A percentile compares a stretch with the other conserved stretches of the same genome.
These are phyloP conservation scores for Exocentrus adspersus DNA, from an alignment of 2,888 invertebrate species.

Conservation along the genomic window DNA sequence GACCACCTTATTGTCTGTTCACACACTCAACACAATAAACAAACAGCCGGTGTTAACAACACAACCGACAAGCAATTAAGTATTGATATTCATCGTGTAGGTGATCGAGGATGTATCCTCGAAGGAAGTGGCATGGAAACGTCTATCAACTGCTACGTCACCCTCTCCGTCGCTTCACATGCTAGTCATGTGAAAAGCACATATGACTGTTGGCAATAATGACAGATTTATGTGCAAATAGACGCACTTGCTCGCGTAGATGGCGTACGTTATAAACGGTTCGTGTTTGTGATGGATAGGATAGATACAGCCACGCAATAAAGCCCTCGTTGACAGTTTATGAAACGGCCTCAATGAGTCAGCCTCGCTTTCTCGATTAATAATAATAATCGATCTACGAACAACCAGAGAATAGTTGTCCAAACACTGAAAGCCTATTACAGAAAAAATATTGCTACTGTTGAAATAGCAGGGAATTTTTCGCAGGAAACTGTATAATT, in stretches of 20 bases:
- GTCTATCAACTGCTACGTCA: conserved; percentile 44
- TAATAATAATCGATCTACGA: too few species aligned
- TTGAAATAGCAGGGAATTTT: too few species aligned
- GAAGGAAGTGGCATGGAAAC: conserved; percentile 28
- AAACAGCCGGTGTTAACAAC: conserved; percentile 7
- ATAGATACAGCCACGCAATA: conserved; percentile 49
- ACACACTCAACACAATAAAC: neutral
- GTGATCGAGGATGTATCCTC: conserved; percentile 32
- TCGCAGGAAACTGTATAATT: too few species aligned
- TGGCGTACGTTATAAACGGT: conserved; percentile 22
- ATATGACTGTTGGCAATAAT: conserved; percentile 32
- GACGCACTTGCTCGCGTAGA: conserved; percentile 35
- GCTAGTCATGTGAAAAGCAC: conserved; percentile 32
- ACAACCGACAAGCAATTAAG: conserved; percentile 4
- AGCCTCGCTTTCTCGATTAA: conserved; percentile 44
- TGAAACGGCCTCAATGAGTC: conserved; percentile 50
- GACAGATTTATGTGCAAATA: conserved; percentile 45
- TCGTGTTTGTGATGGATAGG: conserved; percentile 44
- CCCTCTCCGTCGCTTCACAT: conserved; percentile 7
- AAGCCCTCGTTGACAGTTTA: conserved; percentile 50
- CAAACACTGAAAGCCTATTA: too few species aligned
- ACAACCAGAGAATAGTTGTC: too few species aligned
- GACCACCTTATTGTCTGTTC: neutral
- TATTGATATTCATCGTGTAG: conserved; percentile 17
- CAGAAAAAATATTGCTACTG: too few species aligned